A percentile compares a stretch with the other conserved stretches of the same genome.
Evolutionary conservation across 2,113 vertebrate genomes (phyloP).

Genomic region (Lasiurus cinereus): DNA sequence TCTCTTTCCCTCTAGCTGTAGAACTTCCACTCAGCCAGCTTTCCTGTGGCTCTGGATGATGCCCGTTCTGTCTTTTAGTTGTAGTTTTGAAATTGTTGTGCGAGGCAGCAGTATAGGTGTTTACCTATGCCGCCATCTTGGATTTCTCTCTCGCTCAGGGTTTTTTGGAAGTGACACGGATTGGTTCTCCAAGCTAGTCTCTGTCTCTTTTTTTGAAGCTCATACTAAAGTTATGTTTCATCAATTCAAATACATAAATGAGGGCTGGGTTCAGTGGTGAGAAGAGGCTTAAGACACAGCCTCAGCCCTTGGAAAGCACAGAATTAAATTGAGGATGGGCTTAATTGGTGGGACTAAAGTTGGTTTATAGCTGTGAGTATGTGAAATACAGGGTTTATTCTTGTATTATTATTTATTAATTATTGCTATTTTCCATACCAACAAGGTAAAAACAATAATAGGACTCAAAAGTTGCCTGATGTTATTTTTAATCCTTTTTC

Average conservation of each 20-base stretch:
- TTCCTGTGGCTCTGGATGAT: too few species aligned
- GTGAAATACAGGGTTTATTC: not conserved
- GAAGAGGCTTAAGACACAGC: not conserved
- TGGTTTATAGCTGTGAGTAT: not conserved
- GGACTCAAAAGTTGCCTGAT: not conserved
- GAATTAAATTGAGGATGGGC: not conserved
- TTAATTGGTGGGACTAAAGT: not conserved
- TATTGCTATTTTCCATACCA: not conserved
- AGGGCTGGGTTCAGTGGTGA: not conserved
- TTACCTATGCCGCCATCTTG: too few species aligned
- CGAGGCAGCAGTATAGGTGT: too few species aligned
- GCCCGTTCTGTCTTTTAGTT: too few species aligned
- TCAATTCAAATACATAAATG: slow-evolving; percentile 45
- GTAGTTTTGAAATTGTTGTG: too few species aligned
- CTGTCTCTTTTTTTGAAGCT: not conserved
- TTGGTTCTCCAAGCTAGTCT: too few species aligned
- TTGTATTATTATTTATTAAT: not conserved
- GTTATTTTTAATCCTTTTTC: slow-evolving; percentile 14
- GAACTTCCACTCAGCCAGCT: too few species aligned
- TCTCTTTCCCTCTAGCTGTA: too few species aligned
- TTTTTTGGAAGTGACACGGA: too few species aligned
- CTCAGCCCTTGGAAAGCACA: not conserved
- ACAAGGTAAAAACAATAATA: not conserved
- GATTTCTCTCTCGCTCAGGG: too few species aligned
- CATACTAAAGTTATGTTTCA: not conserved